phyloP scores from a whole-genome alignment of 35 echinoderm and acorn worm genomes.

The Strongylocentrotus purpuratus region DNA sequence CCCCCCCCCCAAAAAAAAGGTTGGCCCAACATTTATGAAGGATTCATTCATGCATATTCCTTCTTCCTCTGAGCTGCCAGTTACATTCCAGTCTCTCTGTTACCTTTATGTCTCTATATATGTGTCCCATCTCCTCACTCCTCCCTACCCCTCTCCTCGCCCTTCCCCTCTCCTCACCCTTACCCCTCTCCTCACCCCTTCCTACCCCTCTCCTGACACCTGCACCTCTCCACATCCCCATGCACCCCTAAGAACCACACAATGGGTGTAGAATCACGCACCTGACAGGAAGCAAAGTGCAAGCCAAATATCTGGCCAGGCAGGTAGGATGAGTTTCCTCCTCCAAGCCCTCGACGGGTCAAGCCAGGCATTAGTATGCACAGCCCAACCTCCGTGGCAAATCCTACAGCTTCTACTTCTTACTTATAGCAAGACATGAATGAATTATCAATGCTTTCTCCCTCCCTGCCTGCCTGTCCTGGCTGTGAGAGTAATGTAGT shows the following conservation, averaged over 20 bases:
- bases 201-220: not conserved
- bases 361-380: conserved; percentile 38
- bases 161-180: not conserved
- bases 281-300: conserved; percentile 39
- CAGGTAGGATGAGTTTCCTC: not conserved
- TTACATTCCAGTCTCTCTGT: no score
- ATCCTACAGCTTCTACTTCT: not conserved
- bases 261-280: conserved; percentile 6
- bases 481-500: not conserved
- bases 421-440: not conserved
- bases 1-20: no score
- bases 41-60: no score
- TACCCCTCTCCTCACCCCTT: not conserved
- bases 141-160: not conserved
- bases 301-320: not conserved
- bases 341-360: not conserved
- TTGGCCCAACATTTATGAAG: no score
- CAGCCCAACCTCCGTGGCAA: not conserved
- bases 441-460: not conserved
- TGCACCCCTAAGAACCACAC: not conserved
- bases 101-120: not conserved
- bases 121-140: not conserved
- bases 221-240: not conserved
- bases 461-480: not conserved
- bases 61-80: no score